Percentiles rank a stretch among this genome's conserved stretches.
These are phyloP conservation scores for Daphoenositta chrysoptera DNA, from an alignment of 2,113 vertebrate species.

Conservation along the genomic window DNA sequence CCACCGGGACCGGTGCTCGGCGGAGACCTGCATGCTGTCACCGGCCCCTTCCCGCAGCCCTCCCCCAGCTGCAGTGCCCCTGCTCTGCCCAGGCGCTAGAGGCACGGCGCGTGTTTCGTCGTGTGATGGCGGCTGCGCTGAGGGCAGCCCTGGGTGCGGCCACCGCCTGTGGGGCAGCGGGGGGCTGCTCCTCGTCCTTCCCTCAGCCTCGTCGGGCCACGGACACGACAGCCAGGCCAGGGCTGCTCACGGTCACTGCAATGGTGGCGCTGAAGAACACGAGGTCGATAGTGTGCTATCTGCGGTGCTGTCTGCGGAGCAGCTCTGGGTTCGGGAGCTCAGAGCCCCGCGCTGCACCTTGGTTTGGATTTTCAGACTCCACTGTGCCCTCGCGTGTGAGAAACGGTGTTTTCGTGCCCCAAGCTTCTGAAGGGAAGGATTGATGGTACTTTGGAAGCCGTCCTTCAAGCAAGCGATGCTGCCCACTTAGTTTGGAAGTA, in stretches of 20 bases:
- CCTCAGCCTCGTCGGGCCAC: background rate
- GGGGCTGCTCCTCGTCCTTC: background rate
- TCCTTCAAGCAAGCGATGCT: background rate
- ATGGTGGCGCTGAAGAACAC: background rate
- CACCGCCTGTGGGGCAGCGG: background rate
- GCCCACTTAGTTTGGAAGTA: background rate
- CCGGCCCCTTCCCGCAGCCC: background rate
- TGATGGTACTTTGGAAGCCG: background rate
- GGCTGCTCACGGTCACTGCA: background rate
- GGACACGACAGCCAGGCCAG: background rate
- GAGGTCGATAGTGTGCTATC: background rate
- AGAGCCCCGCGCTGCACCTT: fast-evolving
- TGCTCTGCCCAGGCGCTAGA: background rate
- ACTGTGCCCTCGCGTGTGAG: background rate
- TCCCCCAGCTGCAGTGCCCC: background rate
- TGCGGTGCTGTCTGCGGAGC: background rate
- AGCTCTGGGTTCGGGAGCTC: background rate
- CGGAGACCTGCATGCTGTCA: too few relatives aligned
- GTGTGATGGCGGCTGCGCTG: background rate
- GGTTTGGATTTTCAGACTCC: background rate
- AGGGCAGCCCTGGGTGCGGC: background rate
- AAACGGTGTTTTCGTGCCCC: fast-evolving
- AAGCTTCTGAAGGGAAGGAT: background rate
- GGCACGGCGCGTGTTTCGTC: background rate
- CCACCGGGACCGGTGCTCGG: background rate